Conservation (phyloP, 2,113 vertebrate genomes). For the Orthonyx spaldingii region DNA sequence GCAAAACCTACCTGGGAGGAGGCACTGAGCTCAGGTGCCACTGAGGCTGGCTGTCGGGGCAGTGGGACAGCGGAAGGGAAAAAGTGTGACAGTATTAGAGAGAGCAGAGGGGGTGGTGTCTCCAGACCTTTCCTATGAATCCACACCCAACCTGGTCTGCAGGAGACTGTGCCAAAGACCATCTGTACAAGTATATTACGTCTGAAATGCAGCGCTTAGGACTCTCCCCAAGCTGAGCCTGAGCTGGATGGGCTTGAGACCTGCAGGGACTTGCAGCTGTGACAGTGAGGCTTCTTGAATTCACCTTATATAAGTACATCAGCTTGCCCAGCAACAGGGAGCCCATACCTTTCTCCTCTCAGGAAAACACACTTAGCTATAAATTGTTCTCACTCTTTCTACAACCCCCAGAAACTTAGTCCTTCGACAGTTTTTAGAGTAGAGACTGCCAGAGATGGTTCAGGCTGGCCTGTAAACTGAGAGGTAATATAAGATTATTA, state of each 20-base stretch:
- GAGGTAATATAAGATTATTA: background rate
- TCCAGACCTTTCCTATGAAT: background rate
- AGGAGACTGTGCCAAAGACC: background rate
- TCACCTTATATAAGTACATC: background rate
- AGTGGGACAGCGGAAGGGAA: background rate
- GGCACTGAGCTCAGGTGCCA: background rate
- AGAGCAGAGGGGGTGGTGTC: background rate
- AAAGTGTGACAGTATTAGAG: background rate
- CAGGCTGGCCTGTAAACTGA: background rate
- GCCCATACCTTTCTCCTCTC: background rate
- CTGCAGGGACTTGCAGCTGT: background rate
- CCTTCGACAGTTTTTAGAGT: background rate
- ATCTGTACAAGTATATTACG: accelerated
- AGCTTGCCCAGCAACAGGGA: background rate
- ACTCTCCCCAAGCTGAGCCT: background rate
- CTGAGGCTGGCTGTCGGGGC: too few species aligned
- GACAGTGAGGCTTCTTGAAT: background rate
- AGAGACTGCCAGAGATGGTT: background rate
- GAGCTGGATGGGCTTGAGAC: background rate
- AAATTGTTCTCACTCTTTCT: background rate
- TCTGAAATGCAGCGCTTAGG: background rate
- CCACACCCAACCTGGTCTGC: background rate
- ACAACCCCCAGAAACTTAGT: background rate
- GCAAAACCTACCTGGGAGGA: background rate
- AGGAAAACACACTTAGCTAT: background rate